phyloP scores from a whole-genome alignment of 2,113 vertebrate genomes.

The Amblyornis subalaris region DNA sequence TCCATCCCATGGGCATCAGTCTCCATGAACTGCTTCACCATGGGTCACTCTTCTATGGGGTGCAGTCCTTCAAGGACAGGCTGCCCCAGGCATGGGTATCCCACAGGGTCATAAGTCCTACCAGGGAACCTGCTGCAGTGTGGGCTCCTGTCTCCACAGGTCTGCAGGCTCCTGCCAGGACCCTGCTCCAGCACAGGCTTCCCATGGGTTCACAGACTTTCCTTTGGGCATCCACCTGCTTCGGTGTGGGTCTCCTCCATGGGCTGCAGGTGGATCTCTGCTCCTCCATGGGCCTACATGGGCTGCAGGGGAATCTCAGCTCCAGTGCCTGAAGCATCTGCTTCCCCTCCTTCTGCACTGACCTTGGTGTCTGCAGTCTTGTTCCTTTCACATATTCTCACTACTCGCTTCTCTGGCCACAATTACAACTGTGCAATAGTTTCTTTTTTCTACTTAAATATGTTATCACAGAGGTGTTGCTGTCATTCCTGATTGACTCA shows the following conservation, averaged over 20 bases:
- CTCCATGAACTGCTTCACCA: not conserved
- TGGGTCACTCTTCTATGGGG: not conserved
- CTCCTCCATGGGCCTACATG: not conserved
- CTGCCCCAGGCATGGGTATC: no score
- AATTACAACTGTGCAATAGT: not conserved
- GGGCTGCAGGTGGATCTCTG: not conserved
- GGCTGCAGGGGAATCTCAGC: not conserved
- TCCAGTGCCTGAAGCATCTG: not conserved
- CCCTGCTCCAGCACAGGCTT: not conserved
- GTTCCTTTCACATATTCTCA: not conserved
- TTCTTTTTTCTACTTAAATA: not conserved
- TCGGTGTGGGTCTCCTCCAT: rapidly evolving
- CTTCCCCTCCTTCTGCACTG: not conserved
- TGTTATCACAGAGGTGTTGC: not conserved
- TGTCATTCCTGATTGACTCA: not conserved
- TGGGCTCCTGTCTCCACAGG: not conserved
- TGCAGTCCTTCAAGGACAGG: not conserved
- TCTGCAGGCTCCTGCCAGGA: not conserved
- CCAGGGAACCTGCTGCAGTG: not conserved
- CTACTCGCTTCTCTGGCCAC: not conserved
- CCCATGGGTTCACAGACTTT: not conserved
- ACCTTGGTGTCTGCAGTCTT: not conserved
- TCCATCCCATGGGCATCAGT: no score
- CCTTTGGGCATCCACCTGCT: not conserved
- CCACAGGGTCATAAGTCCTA: not conserved